Evolutionary conservation across 2,797 vertebrate species (phyloP), one percentile per base, ranked within the genome.

Genomic region (Enteromius trimaculatus): DNA sequence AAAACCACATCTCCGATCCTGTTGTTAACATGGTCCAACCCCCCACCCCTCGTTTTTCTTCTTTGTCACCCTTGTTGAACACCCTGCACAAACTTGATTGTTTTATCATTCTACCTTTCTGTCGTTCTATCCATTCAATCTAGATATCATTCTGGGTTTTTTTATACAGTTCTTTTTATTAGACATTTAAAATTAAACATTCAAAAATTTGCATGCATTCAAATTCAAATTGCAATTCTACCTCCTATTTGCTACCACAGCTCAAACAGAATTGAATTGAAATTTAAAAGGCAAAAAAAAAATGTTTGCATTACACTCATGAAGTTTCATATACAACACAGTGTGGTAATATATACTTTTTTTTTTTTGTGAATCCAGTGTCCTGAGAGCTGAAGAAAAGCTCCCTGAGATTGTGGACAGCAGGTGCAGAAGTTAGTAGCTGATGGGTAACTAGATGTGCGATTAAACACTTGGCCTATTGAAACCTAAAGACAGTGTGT

Each of bases 391-490:
- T 37, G 72, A 75, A 37, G 6, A 39, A 58, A 62, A 62, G 6
- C 60, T 62, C 26, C 13, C 26, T 29, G 14, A 29, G 60, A 62
- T 62, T 62, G 60, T 2, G 1, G 26, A 62, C 26, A 62, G 26
- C 26, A 62, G 60, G 29, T 1, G 2, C 42, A 51, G n/a, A 17
- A 47, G 2, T n/a, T 7, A 51, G 13, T 75, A 68, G 60, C 42
- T 68, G 21, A 44, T 79, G 21, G 31, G 37, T 81, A 86, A 86
- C 69, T 64, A 71, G 83, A 68, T 72, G 39, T 31, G 39, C 44
- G 83, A 80, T 86, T 78, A 86, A 75, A 53, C 47, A 58, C 47
- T 77, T 13, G 44, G 51, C 49, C 26, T 53, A 53, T 82, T 80
- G 53, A 68, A 74, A 69, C 44, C 62, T 26, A 37, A 37, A 69